Evolutionary conservation across 2,797 vertebrate species (phyloP).

Genomic region (Petrocephalus sullivani): DNA sequence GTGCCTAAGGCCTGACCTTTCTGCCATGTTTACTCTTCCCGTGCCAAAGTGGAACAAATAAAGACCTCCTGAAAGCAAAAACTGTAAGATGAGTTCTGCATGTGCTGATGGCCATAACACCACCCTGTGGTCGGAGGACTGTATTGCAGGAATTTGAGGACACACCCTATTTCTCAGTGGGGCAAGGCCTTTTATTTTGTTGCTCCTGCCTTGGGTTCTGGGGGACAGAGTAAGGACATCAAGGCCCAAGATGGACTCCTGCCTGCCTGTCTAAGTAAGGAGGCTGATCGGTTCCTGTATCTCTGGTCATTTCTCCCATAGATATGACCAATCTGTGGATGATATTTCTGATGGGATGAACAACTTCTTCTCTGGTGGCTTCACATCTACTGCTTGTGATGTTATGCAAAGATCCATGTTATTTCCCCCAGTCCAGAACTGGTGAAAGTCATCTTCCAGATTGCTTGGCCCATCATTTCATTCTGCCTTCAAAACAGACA

Average conservation of each 20-base stretch:
- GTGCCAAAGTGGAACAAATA: constrained; percentile 59
- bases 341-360: not conserved
- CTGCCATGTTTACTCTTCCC: constrained; percentile 51
- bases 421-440: not conserved
- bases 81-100: constrained; percentile 33
- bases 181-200: not conserved
- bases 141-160: not conserved
- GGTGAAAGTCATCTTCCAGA: not conserved
- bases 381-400: not conserved
- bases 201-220: constrained; percentile 40
- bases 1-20: constrained; percentile 55
- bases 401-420: not conserved
- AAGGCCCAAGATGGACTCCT: not conserved
- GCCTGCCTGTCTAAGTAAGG: not conserved
- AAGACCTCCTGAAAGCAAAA: constrained; percentile 54
- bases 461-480: not conserved
- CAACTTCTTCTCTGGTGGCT: not conserved
- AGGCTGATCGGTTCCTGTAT: not conserved
- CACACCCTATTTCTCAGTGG: not conserved
- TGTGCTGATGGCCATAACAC: not conserved
- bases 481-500: not conserved
- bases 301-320: not conserved
- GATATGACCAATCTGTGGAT: not conserved
- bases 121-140: constrained; percentile 5
- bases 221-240: not conserved